These are phyloP conservation scores for Ischnus inquisitorius DNA, from an alignment of 2,888 invertebrate species.

Conservation along the genomic window DNA sequence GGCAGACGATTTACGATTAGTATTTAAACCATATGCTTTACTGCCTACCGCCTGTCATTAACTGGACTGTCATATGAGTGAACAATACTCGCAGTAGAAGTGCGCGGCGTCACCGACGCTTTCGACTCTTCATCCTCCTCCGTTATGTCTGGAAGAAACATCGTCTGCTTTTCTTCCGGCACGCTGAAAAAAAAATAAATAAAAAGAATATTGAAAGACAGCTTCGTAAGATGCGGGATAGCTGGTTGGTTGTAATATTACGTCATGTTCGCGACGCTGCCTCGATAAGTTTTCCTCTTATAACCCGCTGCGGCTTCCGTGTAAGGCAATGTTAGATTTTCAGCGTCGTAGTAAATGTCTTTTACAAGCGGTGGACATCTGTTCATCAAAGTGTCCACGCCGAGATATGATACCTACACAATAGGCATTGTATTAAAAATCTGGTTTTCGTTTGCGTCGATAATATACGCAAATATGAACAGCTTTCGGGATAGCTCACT, in stretches of 20 bases:
- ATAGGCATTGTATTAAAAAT: background rate
- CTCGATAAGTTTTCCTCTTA: conserved; percentile 87
- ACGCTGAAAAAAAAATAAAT: conserved; percentile 83
- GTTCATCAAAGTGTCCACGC: conserved; percentile 87
- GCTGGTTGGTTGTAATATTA: conserved; percentile 78
- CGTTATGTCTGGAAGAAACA: conserved; percentile 87
- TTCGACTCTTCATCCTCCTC: conserved; percentile 85
- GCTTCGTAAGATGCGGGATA: conserved; percentile 5
- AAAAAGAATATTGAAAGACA: conserved; percentile 16
- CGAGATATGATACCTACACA: conserved; percentile 86
- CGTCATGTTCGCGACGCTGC: conserved; percentile 87
- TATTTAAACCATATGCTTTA: no score
- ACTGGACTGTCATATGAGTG: conserved; percentile 77
- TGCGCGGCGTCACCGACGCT: conserved; percentile 74
- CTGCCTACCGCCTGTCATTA: conserved; percentile 80
- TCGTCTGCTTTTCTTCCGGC: conserved; percentile 87
- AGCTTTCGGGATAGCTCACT: conserved; percentile 78
- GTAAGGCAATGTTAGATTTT: conserved; percentile 86
- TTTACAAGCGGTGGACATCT: conserved; percentile 87
- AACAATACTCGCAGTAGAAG: conserved; percentile 78
- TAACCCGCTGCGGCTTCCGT: conserved; percentile 87
- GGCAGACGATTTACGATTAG: no score
- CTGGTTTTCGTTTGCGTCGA: background rate
- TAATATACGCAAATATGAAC: background rate
- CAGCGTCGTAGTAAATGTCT: conserved; percentile 87